Evolutionary conservation across 2,797 vertebrate species (phyloP).

Genomic region (Acanthurus leucopareius): DNA sequence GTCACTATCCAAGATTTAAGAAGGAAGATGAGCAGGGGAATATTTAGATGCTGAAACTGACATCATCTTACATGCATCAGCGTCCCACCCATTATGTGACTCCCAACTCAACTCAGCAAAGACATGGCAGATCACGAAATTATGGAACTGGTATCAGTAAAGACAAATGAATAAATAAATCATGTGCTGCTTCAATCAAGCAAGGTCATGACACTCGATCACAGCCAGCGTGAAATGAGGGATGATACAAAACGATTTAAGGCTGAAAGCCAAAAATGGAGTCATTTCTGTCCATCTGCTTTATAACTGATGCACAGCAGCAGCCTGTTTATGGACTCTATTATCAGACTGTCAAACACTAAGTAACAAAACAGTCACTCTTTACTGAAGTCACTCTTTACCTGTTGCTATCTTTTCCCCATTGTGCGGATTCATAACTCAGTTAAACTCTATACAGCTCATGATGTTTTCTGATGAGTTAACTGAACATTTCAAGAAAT

Average conservation of each 20-base stretch:
- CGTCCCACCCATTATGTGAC: neutral
- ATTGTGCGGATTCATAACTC: neutral
- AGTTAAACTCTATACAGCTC: neutral
- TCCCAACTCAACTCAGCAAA: neutral
- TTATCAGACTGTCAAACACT: constrained; percentile 23
- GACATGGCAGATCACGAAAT: neutral
- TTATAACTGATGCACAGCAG: neutral
- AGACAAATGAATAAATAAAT: neutral
- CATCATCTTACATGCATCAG: neutral
- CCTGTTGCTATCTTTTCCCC: too few species aligned
- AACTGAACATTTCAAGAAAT: neutral
- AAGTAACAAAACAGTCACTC: neutral
- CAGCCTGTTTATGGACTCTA: constrained; percentile 5
- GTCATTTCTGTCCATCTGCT: neutral
- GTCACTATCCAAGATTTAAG: neutral
- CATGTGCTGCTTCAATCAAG: neutral
- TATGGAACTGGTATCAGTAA: neutral
- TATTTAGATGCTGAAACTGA: neutral
- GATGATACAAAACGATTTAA: neutral
- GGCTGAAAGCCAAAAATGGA: neutral
- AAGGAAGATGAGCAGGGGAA: neutral
- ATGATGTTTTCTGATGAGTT: neutral
- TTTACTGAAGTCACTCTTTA: neutral
- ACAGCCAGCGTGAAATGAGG: neutral
- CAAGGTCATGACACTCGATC: constrained; percentile 3